Evolutionary conservation across 2,797 vertebrate species (phyloP).

Genomic region (Yasuhikotakia modesta): DNA sequence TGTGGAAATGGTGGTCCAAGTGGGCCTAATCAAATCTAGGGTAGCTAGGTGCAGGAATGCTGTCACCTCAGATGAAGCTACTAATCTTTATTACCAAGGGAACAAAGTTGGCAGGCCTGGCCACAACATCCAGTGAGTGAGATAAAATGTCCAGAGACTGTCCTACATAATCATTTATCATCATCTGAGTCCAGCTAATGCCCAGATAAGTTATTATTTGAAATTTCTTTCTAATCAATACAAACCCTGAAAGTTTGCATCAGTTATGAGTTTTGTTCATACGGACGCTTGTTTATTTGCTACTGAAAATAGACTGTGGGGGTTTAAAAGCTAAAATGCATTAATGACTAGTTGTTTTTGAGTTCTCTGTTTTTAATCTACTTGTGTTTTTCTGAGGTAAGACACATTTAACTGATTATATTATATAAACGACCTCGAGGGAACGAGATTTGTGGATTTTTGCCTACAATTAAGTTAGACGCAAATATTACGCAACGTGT

Average conservation of each 20-base stretch:
- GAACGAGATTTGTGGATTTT: no score
- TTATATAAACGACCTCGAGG: no score
- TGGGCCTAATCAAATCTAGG: constrained; percentile 60
- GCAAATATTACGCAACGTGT: neutral
- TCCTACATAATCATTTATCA: constrained; percentile 56
- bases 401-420: no score
- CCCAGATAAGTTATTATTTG: constrained; percentile 49
- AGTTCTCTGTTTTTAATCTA: neutral
- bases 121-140: constrained; percentile 39
- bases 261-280: constrained; percentile 51
- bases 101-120: constrained; percentile 48
- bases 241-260: constrained; percentile 54
- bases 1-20: constrained; percentile 59
- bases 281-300: constrained; percentile 48
- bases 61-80: constrained; percentile 54
- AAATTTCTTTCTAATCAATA: constrained; percentile 55
- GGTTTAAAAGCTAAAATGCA: neutral
- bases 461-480: no score
- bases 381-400: neutral
- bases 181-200: constrained; percentile 54
- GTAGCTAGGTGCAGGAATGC: constrained; percentile 41
- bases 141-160: constrained; percentile 41
- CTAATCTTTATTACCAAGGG: constrained; percentile 59
- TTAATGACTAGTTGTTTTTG: neutral
- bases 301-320: neutral